A percentile compares a stretch with the other conserved stretches of the same genome.
Evolutionary conservation across 1,140 invertebrate species (phyloP).

Genomic region (Bombus turneri): DNA sequence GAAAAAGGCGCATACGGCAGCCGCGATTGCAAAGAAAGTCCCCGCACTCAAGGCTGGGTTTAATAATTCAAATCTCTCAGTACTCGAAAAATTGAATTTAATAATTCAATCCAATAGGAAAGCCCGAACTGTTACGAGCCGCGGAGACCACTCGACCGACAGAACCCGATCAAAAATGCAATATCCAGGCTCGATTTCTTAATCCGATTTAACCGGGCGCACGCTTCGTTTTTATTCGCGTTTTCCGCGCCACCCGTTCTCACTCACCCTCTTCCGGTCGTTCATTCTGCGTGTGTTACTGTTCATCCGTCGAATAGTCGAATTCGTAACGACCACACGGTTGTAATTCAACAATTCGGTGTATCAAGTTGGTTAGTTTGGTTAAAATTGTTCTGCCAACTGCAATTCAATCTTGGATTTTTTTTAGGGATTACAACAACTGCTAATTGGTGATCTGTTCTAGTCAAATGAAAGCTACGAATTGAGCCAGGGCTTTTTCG

Average conservation of each 20-base stretch:
- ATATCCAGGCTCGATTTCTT: conserved; percentile 81
- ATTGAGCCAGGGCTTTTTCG: neutral
- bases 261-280: neutral
- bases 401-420: neutral
- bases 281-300: neutral
- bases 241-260: conserved; percentile 2
- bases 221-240: conserved; percentile 67
- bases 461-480: neutral
- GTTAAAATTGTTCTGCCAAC: neutral
- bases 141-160: conserved; percentile 71
- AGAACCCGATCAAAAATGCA: conserved; percentile 80
- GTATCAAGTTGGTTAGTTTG: neutral
- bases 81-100: conserved; percentile 84
- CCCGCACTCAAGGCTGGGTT: conserved; percentile 68
- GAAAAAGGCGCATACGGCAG: conserved; percentile 40
- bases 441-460: neutral
- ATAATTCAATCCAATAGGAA: conserved; percentile 82
- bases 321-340: neutral
- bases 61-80: conserved; percentile 82
- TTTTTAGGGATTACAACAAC: neutral
- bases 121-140: conserved; percentile 63
- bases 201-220: conserved; percentile 79
- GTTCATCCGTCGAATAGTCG: conserved; percentile 18
- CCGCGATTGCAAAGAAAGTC: conserved; percentile 77
- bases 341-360: neutral